Conservation (phyloP, 92 coral and sea anemone genomes). For the Bergia sp. region DNA sequence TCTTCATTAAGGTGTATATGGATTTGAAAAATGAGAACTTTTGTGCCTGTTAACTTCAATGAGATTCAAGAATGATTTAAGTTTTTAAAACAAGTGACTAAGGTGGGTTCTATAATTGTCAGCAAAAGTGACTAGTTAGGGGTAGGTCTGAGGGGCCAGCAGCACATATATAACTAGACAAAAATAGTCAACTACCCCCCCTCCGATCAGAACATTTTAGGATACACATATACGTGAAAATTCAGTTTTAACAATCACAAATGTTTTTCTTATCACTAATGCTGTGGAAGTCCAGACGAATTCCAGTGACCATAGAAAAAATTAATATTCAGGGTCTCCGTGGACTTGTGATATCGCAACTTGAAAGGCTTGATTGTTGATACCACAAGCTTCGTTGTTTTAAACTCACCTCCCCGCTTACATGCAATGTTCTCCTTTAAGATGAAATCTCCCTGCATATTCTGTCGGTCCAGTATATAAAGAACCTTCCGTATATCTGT, state of each 20-base stretch:
- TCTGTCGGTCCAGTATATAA: slow-evolving; percentile 40
- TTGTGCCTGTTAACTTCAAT: slow-evolving; percentile 13
- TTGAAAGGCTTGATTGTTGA: slow-evolving; percentile 41
- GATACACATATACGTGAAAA: slow-evolving; percentile 1
- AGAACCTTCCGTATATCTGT: slow-evolving; percentile 34
- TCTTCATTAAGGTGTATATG: background rate
- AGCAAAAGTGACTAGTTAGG: slow-evolving; percentile 13
- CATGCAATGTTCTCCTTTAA: slow-evolving; percentile 37
- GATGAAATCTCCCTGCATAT: slow-evolving; percentile 40
- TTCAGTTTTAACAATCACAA: slow-evolving; percentile 15
- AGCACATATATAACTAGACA: background rate
- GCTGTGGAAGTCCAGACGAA: slow-evolving; percentile 44
- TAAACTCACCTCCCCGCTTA: slow-evolving; percentile 37
- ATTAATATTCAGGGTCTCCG: slow-evolving; percentile 25
- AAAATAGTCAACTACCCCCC: background rate
- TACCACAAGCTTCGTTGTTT: slow-evolving; percentile 48
- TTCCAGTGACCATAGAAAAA: slow-evolving; percentile 45
- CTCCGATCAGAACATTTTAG: background rate
- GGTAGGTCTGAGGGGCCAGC: slow-evolving; percentile 21
- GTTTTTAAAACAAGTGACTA: slow-evolving; percentile 8
- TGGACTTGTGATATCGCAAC: slow-evolving; percentile 25
- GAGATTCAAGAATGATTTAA: slow-evolving; percentile 5
- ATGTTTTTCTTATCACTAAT: slow-evolving; percentile 7
- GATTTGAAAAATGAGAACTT: background rate
- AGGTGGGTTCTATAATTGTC: slow-evolving; percentile 14